phyloP scores from a whole-genome alignment of 2,113 vertebrate species.

The Dasypus novemcinctus region DNA sequence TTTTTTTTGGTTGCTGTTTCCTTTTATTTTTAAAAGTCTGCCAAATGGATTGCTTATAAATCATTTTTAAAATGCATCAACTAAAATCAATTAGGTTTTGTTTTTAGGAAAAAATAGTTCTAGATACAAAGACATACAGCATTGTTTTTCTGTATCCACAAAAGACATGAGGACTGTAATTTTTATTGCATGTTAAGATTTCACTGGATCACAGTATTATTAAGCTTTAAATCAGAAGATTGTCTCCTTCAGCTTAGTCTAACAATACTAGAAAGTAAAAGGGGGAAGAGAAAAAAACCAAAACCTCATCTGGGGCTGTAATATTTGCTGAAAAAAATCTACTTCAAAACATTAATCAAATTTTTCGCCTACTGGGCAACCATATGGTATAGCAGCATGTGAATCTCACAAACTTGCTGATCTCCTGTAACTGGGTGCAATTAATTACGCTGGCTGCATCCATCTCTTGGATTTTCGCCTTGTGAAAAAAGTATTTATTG shows the following conservation, averaged over 20 bases:
- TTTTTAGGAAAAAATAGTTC: constrained; percentile 5
- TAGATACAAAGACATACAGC: constrained; percentile 56
- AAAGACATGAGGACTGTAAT: constrained; percentile 70
- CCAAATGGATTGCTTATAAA: constrained; percentile 32
- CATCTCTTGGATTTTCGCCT: constrained; percentile 95
- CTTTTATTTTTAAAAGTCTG: constrained; percentile 2
- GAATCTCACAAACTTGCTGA: constrained; percentile 99
- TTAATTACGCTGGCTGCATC: constrained; percentile 99
- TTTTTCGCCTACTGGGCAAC: constrained; percentile 99
- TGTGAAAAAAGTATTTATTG: constrained; percentile 94
- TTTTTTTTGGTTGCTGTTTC: neutral
- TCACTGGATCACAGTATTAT: constrained; percentile 81
- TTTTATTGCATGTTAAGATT: constrained; percentile 79
- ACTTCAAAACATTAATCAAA: constrained; percentile 99
- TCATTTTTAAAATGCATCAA: neutral
- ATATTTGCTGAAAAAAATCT: constrained; percentile 95
- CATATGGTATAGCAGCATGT: constrained; percentile 99
- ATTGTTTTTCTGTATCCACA: constrained; percentile 56
- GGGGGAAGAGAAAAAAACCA: constrained; percentile 66
- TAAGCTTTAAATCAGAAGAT: constrained; percentile 85
- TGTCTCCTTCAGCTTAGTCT: constrained; percentile 78
- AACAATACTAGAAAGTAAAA: constrained; percentile 84
- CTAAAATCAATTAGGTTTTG: neutral
- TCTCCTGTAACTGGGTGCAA: constrained; percentile 99
- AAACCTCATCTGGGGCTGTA: constrained; percentile 91